Evolutionary conservation across 2,888 invertebrate genomes (phyloP).

Genomic region (Steinernema carpocapsae): DNA sequence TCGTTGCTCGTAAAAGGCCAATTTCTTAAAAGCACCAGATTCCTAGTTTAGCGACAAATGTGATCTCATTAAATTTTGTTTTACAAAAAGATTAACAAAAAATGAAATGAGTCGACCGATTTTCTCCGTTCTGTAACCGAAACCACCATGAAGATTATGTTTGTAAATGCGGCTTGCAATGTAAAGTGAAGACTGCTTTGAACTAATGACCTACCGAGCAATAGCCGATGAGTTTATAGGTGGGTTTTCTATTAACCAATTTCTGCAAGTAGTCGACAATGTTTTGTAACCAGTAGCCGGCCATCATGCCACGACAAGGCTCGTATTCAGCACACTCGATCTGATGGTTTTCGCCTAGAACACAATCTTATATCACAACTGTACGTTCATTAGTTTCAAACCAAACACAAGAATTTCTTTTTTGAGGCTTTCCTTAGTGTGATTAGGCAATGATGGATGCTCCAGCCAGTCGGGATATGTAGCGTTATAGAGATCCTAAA

Average conservation of each 20-base stretch:
- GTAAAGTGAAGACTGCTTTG: too few species aligned
- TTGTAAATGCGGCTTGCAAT: too few species aligned
- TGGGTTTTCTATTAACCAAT: slow-evolving; percentile 41
- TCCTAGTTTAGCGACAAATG: too few species aligned
- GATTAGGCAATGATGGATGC: slow-evolving; percentile 49
- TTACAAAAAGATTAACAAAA: too few species aligned
- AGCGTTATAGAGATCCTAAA: slow-evolving; percentile 40
- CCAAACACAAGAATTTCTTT: slow-evolving; percentile 45
- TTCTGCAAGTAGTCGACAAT: slow-evolving; percentile 45
- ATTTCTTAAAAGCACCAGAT: too few species aligned
- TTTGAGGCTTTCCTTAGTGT: slow-evolving; percentile 41
- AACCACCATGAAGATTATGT: too few species aligned
- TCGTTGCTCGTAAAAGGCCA: too few species aligned
- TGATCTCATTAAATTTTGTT: too few species aligned
- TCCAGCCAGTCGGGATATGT: slow-evolving; percentile 53
- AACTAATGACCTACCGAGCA: slow-evolving; percentile 56
- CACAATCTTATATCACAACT: neutral
- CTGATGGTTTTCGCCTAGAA: slow-evolving; percentile 50
- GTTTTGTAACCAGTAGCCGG: slow-evolving; percentile 54
- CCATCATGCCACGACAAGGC: slow-evolving; percentile 57
- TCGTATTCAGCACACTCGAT: slow-evolving; percentile 53
- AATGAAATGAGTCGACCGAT: too few species aligned
- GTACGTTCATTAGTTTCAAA: neutral
- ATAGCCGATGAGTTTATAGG: slow-evolving; percentile 48
- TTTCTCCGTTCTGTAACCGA: too few species aligned